phyloP scores from a whole-genome alignment of 2,888 invertebrate species.

The Chrysolina haemoptera region DNA sequence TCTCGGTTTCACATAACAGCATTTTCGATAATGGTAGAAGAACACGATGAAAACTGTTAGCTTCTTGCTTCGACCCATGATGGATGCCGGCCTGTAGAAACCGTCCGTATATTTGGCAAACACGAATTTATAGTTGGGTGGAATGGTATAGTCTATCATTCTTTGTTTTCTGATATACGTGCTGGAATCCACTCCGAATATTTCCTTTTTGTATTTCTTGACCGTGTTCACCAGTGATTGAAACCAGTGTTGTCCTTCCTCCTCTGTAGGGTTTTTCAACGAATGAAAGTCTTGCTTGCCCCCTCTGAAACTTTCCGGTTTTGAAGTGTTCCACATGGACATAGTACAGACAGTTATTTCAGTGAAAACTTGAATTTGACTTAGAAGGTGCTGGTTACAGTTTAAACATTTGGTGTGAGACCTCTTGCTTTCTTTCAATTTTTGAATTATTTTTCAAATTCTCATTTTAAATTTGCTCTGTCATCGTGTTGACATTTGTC shows the following conservation, averaged over 20 bases:
- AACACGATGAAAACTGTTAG: conserved; percentile 46
- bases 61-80: conserved; percentile 52
- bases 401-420: not conserved
- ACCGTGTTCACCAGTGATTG: conserved; percentile 48
- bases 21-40: conserved; percentile 54
- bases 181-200: conserved; percentile 42
- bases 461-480: not conserved
- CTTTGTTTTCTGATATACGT: conserved; percentile 35
- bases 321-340: conserved; percentile 32
- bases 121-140: conserved; percentile 52
- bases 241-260: conserved; percentile 44
- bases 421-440: not conserved
- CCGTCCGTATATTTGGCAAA: conserved; percentile 51
- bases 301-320: conserved; percentile 21
- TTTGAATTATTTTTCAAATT: not conserved
- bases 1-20: conserved; percentile 47
- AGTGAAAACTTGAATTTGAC: not conserved
- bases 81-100: conserved; percentile 49
- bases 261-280: not conserved
- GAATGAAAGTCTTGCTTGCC: not conserved
- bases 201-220: conserved; percentile 49
- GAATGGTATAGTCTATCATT: conserved; percentile 48
- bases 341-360: not conserved
- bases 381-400: not conserved
- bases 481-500: conserved; percentile 17